Percentiles rank a stretch among this genome's conserved stretches.
phyloP scores from a whole-genome alignment of 2,113 vertebrate genomes.

The Microcebus lehilahytsara region DNA sequence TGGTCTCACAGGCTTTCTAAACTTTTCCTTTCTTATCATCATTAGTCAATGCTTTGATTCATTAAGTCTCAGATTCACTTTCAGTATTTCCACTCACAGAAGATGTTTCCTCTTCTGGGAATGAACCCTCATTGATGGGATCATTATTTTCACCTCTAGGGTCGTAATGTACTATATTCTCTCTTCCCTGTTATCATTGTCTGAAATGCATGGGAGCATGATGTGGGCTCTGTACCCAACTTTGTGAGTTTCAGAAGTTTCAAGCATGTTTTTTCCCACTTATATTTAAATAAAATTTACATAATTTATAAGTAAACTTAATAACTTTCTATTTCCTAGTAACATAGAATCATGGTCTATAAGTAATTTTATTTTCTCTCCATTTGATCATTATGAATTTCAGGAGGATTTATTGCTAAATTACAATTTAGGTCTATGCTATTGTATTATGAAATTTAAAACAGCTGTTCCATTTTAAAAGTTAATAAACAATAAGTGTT shows the following conservation, averaged over 20 bases:
- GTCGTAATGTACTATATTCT: background rate
- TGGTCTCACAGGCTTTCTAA: background rate
- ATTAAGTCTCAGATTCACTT: background rate
- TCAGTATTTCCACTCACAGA: background rate
- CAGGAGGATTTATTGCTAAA: background rate
- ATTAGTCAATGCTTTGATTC: background rate
- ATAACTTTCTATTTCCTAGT: background rate
- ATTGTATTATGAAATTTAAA: background rate
- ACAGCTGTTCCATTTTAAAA: background rate
- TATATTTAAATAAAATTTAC: background rate
- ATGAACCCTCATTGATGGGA: background rate
- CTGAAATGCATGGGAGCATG: background rate
- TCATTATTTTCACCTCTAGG: background rate
- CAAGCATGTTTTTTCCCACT: background rate
- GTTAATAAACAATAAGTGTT: background rate
- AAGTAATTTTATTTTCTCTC: background rate
- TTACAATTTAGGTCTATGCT: background rate
- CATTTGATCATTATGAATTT: background rate
- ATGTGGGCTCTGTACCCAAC: background rate
- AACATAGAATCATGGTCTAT: background rate
- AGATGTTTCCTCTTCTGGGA: background rate
- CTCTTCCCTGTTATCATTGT: background rate
- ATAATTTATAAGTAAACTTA: background rate
- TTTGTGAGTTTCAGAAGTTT: background rate
- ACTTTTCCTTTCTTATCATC: background rate